Conservation (phyloP, 2,888 invertebrate species). For the Eurytoma adleriae region DNA sequence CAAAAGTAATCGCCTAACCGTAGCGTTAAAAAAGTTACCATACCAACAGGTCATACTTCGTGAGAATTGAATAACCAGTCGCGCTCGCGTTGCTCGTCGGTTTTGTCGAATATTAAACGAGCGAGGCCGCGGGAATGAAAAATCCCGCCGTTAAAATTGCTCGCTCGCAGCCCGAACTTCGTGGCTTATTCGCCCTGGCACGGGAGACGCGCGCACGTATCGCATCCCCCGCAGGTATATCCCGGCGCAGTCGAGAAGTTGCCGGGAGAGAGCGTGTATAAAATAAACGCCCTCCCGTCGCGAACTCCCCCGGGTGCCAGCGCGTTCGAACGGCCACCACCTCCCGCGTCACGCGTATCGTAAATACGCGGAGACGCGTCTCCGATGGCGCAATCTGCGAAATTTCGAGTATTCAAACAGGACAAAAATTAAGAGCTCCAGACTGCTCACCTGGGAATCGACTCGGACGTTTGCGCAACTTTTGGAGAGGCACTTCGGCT, state of each 20-base stretch:
- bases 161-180: constrained; percentile 14
- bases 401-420: too few species aligned
- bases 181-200: neutral
- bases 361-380: constrained; percentile 8
- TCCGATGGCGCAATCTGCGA: too few species aligned
- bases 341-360: constrained; percentile 17
- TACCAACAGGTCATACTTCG: too few species aligned
- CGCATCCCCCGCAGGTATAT: neutral
- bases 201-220: constrained; percentile 4
- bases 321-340: neutral
- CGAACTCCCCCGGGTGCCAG: constrained; percentile 27
- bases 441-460: too few species aligned
- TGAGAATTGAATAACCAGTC: too few species aligned
- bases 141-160: constrained; percentile 35
- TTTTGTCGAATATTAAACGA: too few species aligned
- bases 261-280: constrained; percentile 22
- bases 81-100: too few species aligned
- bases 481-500: too few species aligned
- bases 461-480: too few species aligned
- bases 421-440: too few species aligned
- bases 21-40: too few species aligned
- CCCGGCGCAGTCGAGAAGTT: constrained; percentile 24
- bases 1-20: too few species aligned
- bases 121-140: neutral
- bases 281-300: constrained; percentile 43